Evolutionary conservation across 2,797 vertebrate species (phyloP), one percentile per base, ranked within the genome.

Genomic region (Rhinoraja longicauda): DNA sequence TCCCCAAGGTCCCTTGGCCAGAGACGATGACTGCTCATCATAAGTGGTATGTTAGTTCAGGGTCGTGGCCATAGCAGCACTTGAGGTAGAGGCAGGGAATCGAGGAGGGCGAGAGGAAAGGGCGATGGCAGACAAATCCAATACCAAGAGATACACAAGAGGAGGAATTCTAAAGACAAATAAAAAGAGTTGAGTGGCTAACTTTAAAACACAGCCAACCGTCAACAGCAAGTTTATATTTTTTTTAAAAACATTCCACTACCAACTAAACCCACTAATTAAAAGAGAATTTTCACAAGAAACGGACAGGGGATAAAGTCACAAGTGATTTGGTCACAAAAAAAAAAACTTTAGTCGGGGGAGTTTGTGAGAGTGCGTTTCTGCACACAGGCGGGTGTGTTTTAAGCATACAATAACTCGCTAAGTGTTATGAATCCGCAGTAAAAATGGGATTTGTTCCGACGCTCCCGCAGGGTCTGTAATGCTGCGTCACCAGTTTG

Each of bases 241-340:
- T n/a, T n/a, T n/a, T n/a, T n/a, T n/a, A n/a, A 73, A 91, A 45
- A 91, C 64, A 70, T 39, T 57, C 39, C 45, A 84, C 81, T 92
- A 92, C 39, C 67, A 92, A 92, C 90, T 92, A 92, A 57, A 53
- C 29, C 72, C 45, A 67, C 70, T 92, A 73, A 73, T 53, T 73
- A 53, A 88, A 92, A 92, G 72, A 57, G 12, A 91, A 12, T 29
- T n/a, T 75, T 92, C 90, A 92, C 90, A 92, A 73, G 90, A 73
- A 73, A 72, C 75, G 2, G 24, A 73, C 70, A 15, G 26, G 72
- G 90, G 90, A 32, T n/a, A 67, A 91, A 75, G 24, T 70, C 90
- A 75, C 39, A 92, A 92, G 36, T 92, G 90, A 92, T 92, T 92
- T 92, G 90, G 90, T 92, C 90, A 92, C 90, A 73, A 29, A n/a